Conservation (phyloP, 2,797 vertebrate genomes). For the Gymnodraco acuticeps region DNA sequence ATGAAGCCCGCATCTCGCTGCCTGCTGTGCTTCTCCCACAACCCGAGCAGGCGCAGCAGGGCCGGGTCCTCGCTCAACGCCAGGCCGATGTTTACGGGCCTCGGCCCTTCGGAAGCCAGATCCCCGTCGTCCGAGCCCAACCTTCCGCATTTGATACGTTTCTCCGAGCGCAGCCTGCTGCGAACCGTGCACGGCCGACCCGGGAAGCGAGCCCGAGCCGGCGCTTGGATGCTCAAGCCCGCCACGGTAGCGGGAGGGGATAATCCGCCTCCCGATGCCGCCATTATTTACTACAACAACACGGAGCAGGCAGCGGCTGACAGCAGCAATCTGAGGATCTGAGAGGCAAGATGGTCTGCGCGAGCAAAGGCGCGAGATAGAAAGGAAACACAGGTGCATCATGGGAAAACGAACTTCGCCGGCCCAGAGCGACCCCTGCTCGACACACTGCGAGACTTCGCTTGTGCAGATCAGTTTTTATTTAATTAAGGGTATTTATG, state of each 20-base stretch:
- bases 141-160: constrained; percentile 80
- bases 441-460: constrained; percentile 7
- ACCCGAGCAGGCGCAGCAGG: constrained; percentile 85
- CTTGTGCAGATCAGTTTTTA: neutral
- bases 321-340: constrained; percentile 71
- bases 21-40: constrained; percentile 85
- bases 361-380: constrained; percentile 86
- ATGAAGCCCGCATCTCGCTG: constrained; percentile 85
- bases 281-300: constrained; percentile 91
- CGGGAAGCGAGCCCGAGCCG: constrained; percentile 89
- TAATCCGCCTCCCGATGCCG: constrained; percentile 89
- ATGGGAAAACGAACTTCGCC: constrained; percentile 75
- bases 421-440: neutral
- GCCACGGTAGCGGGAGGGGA: constrained; percentile 83
- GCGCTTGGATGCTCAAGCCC: constrained; percentile 54
- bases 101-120: constrained; percentile 77
- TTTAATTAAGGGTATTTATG: no score
- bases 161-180: constrained; percentile 80
- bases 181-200: constrained; percentile 84
- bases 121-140: constrained; percentile 71
- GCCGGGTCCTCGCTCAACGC: constrained; percentile 87
- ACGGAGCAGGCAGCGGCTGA: constrained; percentile 64
- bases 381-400: constrained; percentile 76
- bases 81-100: constrained; percentile 84
- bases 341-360: constrained; percentile 86